Conservation (phyloP, 2,113 vertebrate species). For the Aegotheles bennettii region DNA sequence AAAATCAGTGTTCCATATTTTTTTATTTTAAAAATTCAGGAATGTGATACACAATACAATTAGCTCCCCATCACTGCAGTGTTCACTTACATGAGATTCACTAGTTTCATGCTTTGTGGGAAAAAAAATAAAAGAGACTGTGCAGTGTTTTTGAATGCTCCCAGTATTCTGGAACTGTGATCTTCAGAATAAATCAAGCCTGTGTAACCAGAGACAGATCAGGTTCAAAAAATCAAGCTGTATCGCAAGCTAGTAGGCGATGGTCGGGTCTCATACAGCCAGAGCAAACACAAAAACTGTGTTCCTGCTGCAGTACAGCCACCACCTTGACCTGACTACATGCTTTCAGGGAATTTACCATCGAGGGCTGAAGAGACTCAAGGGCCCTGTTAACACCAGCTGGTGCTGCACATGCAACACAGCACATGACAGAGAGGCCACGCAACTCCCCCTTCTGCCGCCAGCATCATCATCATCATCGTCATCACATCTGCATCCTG, state of each 20-base stretch:
- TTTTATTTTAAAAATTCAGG: slow-evolving; percentile 54
- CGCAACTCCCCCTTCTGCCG: not conserved
- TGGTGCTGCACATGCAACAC: not conserved
- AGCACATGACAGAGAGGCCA: not conserved
- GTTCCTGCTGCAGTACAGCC: slow-evolving; percentile 19
- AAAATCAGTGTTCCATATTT: slow-evolving; percentile 15
- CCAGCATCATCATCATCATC: not conserved
- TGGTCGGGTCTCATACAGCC: not conserved
- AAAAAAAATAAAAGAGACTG: not conserved
- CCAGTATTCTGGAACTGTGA: not conserved
- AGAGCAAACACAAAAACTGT: not conserved
- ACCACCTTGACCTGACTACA: not conserved
- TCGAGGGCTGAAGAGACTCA: not conserved
- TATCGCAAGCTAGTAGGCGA: slow-evolving; percentile 27
- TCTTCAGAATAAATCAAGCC: slow-evolving; percentile 11
- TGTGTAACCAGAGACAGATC: not conserved
- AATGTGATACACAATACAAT: slow-evolving; percentile 63
- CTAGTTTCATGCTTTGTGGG: not conserved
- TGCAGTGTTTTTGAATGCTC: slow-evolving; percentile 28
- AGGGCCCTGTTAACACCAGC: not conserved
- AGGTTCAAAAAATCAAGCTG: slow-evolving; percentile 9
- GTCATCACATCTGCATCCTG: not conserved
- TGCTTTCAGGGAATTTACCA: not conserved
- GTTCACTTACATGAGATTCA: slow-evolving; percentile 33
- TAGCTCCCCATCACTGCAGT: slow-evolving; percentile 38